Conservation (phyloP, 2,888 invertebrate species). For the Ophion ellenae region DNA sequence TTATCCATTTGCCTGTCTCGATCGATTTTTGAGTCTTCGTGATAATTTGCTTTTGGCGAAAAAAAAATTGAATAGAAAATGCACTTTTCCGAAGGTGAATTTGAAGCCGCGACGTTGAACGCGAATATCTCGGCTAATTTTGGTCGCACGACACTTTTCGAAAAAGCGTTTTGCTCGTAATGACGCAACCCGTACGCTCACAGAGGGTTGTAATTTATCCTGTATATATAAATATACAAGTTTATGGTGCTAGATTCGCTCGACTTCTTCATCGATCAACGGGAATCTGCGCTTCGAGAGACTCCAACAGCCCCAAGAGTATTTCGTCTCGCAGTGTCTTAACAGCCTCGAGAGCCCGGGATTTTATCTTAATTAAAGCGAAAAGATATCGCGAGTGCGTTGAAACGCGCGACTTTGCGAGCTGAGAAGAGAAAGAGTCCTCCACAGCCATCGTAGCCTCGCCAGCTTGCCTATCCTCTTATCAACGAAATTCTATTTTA, state of each 20-base stretch:
- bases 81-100: too few relatives aligned
- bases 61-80: too few relatives aligned
- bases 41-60: too few relatives aligned
- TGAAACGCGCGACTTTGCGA: slow-evolving; percentile 22
- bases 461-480: slow-evolving; percentile 30
- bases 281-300: slow-evolving; percentile 62
- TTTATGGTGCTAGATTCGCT: not conserved
- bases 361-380: slow-evolving; percentile 76
- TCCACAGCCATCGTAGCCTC: not conserved
- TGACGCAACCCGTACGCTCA: too few relatives aligned
- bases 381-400: slow-evolving; percentile 52
- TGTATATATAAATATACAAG: slow-evolving; percentile 16
- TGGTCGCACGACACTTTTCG: too few relatives aligned
- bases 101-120: too few relatives aligned
- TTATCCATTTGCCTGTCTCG: too few relatives aligned
- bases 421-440: slow-evolving; percentile 55
- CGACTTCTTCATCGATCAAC: slow-evolving; percentile 62
- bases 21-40: too few relatives aligned
- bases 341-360: slow-evolving; percentile 41
- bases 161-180: too few relatives aligned
- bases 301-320: slow-evolving; percentile 34
- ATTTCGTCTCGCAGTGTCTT: not conserved
- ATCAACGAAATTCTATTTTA: slow-evolving; percentile 40
- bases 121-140: too few relatives aligned
- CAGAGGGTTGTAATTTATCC: not conserved